Base-by-base conservation (phyloP, 2,888 invertebrate species). In the Cephus spinipes region DNA sequence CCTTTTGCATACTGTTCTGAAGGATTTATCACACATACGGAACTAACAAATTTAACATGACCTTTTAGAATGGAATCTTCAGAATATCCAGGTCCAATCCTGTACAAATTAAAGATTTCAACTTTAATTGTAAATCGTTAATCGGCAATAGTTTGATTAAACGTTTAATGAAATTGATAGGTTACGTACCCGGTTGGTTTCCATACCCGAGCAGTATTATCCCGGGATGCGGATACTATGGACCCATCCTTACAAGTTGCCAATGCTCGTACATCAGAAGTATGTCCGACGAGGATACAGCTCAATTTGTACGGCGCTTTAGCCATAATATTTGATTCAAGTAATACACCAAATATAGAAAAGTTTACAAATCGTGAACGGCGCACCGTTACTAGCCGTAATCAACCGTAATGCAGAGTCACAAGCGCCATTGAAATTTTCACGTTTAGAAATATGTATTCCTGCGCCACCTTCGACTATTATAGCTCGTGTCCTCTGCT, bases 181-280 rank as follows among this genome's bases (percentile, higher is more conserved):
- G 40, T 55, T 55, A 85, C 86, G 90, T 92, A 95, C 96, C 95
- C 95, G 89, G 94, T 94, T 69, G 96, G 95, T 89, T 94, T 95
- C 98, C 98, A 98, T 69, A 97, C 92, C 92, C 96, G 96, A 1
- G 96, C 95, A 30, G 97, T 97, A 91, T 95, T 95, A 92, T 98
- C 98, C 86, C 98, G 94, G 6, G 98, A 98, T 34, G 96, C 96
- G 11, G 98, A 98, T 73, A 98, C 92, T 86, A 98, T 95, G 82
- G 94, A 94, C 87, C 95, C 95, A 83, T 95, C 95, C 80, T 93
- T 92, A 4, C 92, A 90, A 15, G 93, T 93, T 76, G 94, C 94
- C 32, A 98, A 94, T 78, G 96, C 94, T 85, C 98, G 94, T 32
- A 98, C 97, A 91, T 98, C 98, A 89, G 95, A 93, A 73, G 95